A percentile compares a stretch with the other conserved stretches of the same genome.
Conservation (phyloP, 2,888 invertebrate genomes). For the Hyles lineata region DNA sequence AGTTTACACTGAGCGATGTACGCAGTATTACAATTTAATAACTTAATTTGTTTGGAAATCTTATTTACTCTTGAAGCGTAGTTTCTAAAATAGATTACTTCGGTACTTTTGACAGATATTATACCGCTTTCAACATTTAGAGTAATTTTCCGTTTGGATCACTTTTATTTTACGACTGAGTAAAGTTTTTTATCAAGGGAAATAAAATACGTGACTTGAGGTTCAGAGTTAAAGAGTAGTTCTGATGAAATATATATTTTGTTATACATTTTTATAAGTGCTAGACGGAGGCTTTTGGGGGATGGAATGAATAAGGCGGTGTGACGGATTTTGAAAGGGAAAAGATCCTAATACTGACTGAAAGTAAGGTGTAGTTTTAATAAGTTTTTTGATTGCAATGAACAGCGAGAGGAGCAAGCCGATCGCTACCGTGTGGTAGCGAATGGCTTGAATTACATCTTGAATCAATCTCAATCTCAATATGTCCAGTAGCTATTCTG, state of each 20-base stretch:
- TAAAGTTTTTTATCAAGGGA: slow-evolving; percentile 21
- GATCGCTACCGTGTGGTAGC: too few relatives aligned
- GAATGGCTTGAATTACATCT: too few relatives aligned
- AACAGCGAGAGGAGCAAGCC: too few relatives aligned
- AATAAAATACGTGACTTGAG: slow-evolving; percentile 20
- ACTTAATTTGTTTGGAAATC: slow-evolving; percentile 51
- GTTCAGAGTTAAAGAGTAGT: neutral
- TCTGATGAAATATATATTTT: slow-evolving; percentile 1
- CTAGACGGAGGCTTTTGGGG: too few relatives aligned
- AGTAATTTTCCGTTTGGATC: slow-evolving; percentile 35
- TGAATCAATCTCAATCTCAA: too few relatives aligned
- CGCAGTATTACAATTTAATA: slow-evolving; percentile 58
- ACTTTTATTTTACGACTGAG: slow-evolving; percentile 22
- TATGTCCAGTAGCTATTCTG: too few relatives aligned
- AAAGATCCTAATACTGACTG: too few relatives aligned
- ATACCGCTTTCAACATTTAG: slow-evolving; percentile 39
- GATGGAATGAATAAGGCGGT: too few relatives aligned
- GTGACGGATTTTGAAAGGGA: too few relatives aligned
- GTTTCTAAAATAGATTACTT: slow-evolving; percentile 40
- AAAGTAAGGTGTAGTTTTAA: too few relatives aligned
- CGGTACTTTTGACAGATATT: slow-evolving; percentile 45
- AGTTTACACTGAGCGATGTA: slow-evolving; percentile 66
- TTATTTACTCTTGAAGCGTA: slow-evolving; percentile 56
- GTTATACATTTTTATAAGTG: neutral
- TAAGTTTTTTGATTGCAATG: too few relatives aligned